phyloP scores from a whole-genome alignment of 2,797 vertebrate genomes.

The Arrhamphus sclerolepis region DNA sequence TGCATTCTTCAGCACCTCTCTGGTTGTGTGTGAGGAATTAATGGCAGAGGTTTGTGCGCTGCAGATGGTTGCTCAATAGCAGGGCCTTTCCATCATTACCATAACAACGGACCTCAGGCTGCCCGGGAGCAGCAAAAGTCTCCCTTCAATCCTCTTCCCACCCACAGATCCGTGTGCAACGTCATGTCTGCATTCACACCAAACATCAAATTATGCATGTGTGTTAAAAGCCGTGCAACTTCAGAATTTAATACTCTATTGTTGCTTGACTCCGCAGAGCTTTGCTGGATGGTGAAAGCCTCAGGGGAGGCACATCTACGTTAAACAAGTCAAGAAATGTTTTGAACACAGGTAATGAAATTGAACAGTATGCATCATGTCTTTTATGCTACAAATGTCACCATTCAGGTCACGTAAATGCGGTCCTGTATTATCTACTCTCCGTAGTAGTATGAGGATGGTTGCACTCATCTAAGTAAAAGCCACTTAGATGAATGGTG shows the following conservation, averaged over 20 bases:
- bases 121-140: constrained; percentile 52
- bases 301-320: constrained; percentile 38
- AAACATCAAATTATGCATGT: not conserved
- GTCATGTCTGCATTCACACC: constrained; percentile 20
- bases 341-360: constrained; percentile 66
- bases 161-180: constrained; percentile 15
- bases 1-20: constrained; percentile 17
- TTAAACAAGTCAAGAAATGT: constrained; percentile 50
- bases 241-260: constrained; percentile 8
- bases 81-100: constrained; percentile 74
- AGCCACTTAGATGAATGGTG: constrained; percentile 27
- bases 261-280: constrained; percentile 68
- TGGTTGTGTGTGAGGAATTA: constrained; percentile 35
- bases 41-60: constrained; percentile 43
- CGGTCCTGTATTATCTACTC: not conserved
- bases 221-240: not conserved
- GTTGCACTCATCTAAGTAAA: constrained; percentile 27
- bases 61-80: constrained; percentile 79
- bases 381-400: not conserved
- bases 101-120: constrained; percentile 76
- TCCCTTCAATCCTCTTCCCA: constrained; percentile 17
- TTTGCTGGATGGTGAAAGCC: constrained; percentile 75
- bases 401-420: constrained; percentile 5
- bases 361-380: not conserved
- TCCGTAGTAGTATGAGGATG: not conserved